Percentiles rank a stretch among this genome's conserved stretches.
Conservation (phyloP, 2,888 invertebrate species). For the Trisateles emortualis region DNA sequence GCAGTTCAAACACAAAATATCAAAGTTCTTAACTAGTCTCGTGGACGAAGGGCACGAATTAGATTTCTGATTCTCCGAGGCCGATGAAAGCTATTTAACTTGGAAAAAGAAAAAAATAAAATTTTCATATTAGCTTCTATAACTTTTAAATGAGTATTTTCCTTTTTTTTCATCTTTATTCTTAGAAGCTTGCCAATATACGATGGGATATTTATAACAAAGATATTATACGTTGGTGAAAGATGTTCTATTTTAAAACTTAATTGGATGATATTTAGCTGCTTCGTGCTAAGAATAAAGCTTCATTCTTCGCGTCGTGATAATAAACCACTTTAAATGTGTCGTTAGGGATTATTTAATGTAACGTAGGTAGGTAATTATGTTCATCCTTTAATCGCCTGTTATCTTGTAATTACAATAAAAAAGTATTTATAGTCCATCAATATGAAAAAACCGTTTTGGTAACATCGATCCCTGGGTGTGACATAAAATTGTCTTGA, state of each 20-base stretch:
- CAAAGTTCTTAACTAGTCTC: constrained; percentile 32
- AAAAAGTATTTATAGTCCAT: too few species aligned
- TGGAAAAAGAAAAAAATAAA: constrained; percentile 34
- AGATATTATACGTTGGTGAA: too few species aligned
- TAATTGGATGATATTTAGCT: background rate
- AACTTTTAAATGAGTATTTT: constrained; percentile 33
- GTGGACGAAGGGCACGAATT: constrained; percentile 15
- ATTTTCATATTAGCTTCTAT: constrained; percentile 23
- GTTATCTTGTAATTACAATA: too few species aligned
- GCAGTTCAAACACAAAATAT: background rate
- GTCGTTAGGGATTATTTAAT: background rate
- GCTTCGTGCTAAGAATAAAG: background rate
- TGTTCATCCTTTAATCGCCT: background rate
- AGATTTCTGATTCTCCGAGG: constrained; percentile 29
- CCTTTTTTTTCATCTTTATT: constrained; percentile 17
- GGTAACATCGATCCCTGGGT: too few species aligned
- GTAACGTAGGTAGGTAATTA: background rate
- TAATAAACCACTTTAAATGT: background rate
- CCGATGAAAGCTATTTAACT: constrained; percentile 43
- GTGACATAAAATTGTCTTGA: too few species aligned
- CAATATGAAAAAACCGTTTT: too few species aligned
- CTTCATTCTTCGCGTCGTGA: background rate
- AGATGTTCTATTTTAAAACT: background rate
- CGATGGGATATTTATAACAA: background rate
- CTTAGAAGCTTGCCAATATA: background rate